Evolutionary conservation across 2,888 invertebrate species (phyloP).

Genomic region (Cheilosia impressa): DNA sequence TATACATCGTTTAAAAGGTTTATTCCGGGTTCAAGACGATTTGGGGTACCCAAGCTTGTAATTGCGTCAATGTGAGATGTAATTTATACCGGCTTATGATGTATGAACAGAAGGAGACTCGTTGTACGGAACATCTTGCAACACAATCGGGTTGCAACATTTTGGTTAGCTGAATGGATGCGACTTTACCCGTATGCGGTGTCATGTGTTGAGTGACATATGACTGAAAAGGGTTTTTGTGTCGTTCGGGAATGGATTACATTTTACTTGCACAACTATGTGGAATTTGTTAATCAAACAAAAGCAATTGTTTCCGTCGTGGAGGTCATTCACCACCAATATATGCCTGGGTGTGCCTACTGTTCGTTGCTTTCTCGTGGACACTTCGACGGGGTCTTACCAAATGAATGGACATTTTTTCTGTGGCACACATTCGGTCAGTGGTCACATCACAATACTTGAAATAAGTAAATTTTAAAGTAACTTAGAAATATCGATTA

Average conservation of each 20-base stretch:
- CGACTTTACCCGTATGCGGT: conserved; percentile 1
- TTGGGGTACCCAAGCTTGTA: conserved; percentile 55
- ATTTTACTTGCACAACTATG: no score
- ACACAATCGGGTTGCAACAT: conserved; percentile 36
- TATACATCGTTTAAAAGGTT: not conserved
- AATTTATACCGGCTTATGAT: conserved; percentile 41
- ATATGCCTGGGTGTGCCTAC: no score
- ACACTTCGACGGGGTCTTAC: no score
- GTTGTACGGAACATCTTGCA: conserved; percentile 13
- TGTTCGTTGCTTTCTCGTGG: no score
- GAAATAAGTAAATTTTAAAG: no score
- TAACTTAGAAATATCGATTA: no score
- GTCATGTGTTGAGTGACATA: conserved; percentile 24
- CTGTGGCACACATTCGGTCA: no score
- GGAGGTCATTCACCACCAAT: no score
- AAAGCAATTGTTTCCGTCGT: no score
- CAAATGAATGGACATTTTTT: no score
- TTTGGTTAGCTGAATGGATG: not conserved
- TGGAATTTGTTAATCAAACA: no score
- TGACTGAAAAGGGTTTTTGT: not conserved
- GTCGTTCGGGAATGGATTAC: not conserved
- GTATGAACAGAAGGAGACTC: not conserved
- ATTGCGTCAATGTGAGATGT: conserved; percentile 61
- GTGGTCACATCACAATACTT: no score
- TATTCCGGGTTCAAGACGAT: conserved; percentile 49